Evolutionary conservation across 2,797 vertebrate genomes (phyloP), one percentile per base, ranked within the genome.

Genomic region (Sebastes taczanowskii): DNA sequence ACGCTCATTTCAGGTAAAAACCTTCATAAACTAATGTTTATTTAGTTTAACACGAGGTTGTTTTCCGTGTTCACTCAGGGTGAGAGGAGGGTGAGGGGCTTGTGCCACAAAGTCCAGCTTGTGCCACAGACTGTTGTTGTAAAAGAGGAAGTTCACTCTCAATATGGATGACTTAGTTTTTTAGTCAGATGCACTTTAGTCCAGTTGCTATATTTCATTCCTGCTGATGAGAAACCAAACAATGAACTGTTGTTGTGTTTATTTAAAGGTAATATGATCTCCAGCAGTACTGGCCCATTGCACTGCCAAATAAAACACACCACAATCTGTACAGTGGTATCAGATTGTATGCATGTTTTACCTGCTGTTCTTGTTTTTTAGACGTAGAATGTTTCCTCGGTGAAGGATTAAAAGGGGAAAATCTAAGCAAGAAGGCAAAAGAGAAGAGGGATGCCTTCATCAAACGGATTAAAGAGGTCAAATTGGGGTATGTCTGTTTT

Each of bases 361-460:
- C 29, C 27, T 76, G 5, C 0, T 71, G 1, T 23, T 4, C 23
- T 8, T 20, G 7, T 34, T 4, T 35, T 71, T 9, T 63, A 99
- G 98, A 99, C 92, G 82, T 99, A 53, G 97, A 99, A 83, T 79
- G 53, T 11, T 99, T 97, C 94, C 90, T 99, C 89, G 93, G 82
- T 20, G 97, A 97, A 81, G 92, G 90, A 2, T 87, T 99, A 65
- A 99, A 96, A 95, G 97, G 95, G 69, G 98, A 99, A 94, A 97
- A 87, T 93, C 91, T 99, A 84, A 97, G 97, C 86, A 99, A 97
- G 95, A 99, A 95, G 95, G 96, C 95, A 29, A 99, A 98, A 87
- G 98, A 99, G 75, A 98, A 93, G 90, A 97, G 76, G 68, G 98
- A 99, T 65, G 73, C 72, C 30, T 95, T 99, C 88, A 93, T 98